Evolutionary conservation across 2,113 vertebrate genomes (phyloP), one percentile per base, ranked within the genome.

Genomic region (Natator depressus): DNA sequence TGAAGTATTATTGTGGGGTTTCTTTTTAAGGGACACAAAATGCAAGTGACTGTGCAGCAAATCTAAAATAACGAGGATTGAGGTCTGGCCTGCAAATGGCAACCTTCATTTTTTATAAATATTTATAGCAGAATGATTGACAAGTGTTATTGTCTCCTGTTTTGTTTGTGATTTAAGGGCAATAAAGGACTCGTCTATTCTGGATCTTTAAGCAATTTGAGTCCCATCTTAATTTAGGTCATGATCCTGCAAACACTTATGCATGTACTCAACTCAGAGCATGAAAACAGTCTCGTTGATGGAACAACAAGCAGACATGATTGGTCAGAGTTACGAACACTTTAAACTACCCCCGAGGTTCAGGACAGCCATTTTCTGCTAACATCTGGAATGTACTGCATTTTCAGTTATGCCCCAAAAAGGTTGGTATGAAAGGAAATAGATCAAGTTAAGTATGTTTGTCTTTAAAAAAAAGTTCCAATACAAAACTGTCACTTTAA

Each of bases 1-100:
- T 27, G n/a, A 59, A 72, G 22, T 3, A 57, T 11, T 80, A 12
- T 2, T 9, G n/a, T 1, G 1, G 7, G 3, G 46, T 10, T 5
- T 1, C 53, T 59, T 47, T 78, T 88, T 24, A 62, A 31, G 53
- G 11, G 4, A 12, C 69, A 29, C 38, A 81, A 89, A 85, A 10
- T 8, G 10, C 8, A 38, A 72, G 65, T 20, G n/a, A 72, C 4
- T 10, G 9, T 22, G n/a, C 65, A 72, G 35, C 35, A 69, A 69
- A 69, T n/a, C 19, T 72, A 72, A 72, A 38, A 69, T 14, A 57
- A 57, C 2, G n/a, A 72, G 19, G 19, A 72, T 10, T 72, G 65
- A 38, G 65, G n/a, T 72, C n/a, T 72, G 65, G n/a, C 10, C 16
- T 72, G 9, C 11, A 38, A 38, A 38, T 38, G 65, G 2, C 9